phyloP scores from a whole-genome alignment of 1,140 invertebrate species.

The Muscidifurax raptorellus region DNA sequence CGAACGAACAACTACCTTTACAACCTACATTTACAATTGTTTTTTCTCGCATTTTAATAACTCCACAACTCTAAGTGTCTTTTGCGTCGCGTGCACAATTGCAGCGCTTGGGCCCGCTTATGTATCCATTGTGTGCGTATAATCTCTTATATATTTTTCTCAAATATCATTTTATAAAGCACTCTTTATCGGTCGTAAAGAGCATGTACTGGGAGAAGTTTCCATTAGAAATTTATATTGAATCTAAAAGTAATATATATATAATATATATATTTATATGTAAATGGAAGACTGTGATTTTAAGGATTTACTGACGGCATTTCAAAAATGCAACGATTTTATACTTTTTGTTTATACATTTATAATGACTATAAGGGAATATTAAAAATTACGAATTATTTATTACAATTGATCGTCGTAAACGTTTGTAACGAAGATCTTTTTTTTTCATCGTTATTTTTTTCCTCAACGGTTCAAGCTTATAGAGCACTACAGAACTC shows the following conservation, averaged over 20 bases:
- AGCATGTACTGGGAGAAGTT: slow-evolving; percentile 36
- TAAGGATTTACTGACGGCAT: slow-evolving; percentile 11
- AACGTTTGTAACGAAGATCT: background rate
- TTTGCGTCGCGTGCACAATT: background rate
- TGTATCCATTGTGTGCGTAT: slow-evolving; percentile 25
- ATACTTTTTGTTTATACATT: slow-evolving; percentile 33
- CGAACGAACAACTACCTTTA: slow-evolving; percentile 43
- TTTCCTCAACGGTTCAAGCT: background rate
- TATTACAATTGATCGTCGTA: background rate
- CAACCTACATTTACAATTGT: background rate
- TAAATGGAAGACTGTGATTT: slow-evolving; percentile 9
- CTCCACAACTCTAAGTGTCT: background rate
- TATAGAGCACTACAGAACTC: background rate
- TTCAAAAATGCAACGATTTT: slow-evolving; percentile 24
- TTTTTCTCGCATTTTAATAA: background rate
- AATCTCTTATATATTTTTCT: slow-evolving; percentile 21
- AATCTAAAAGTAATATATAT: slow-evolving; percentile 32
- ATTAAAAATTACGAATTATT: slow-evolving; percentile 7
- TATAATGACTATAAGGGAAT: slow-evolving; percentile 13
- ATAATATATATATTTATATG: slow-evolving; percentile 9
- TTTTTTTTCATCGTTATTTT: background rate
- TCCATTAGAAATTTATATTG: slow-evolving; percentile 44
- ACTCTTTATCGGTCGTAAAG: slow-evolving; percentile 21
- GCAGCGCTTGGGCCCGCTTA: background rate
- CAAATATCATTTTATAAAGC: slow-evolving; percentile 31